Evolutionary conservation across 2,113 vertebrate genomes (phyloP), one percentile per base, ranked within the genome.

Genomic region (Psilopogon haemacephalus): DNA sequence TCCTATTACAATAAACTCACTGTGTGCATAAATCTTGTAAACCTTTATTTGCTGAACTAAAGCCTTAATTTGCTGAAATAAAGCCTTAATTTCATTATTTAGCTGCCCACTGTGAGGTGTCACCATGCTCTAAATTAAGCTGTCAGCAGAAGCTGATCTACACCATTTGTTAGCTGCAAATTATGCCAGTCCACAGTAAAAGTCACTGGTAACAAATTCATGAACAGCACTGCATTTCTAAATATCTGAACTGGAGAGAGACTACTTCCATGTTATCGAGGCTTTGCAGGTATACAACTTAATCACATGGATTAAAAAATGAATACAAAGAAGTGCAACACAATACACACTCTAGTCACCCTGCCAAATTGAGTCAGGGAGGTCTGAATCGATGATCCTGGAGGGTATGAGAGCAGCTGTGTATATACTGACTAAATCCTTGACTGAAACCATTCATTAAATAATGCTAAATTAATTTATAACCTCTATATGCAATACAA

Each of bases 71-170:
- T 94, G 69, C 62, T 71, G 48, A 85, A 90, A 93, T 79, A 95
- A 90, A 92, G 58, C 63, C 72, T 37, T 88, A 88, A 91, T 95
- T 94, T 95, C 48, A 93, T 95, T 94, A 86, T 89, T 95, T 84
- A 95, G 70, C 69, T 81, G 75, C 59, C 75, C 38, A 79, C 69
- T 95, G 84, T 67, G 78, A 96, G 38, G 30, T 91, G 88, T 73
- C 79, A 71, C 68, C 33, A 19, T 69, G 74, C 67, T 95, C 90
- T 73, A 91, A 46, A 95, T 95, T 91, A 93, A 89, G 54, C 56
- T 93, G 91, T 86, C 62, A 85, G 60, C 48, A 74, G 82, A 94
- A 78, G 58, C 50, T 71, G 69, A 88, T 91, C 44, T 55, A 58
- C 1, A 1, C 35, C 50, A 58, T 96, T 94, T 59, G 65, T 89